phyloP scores from a whole-genome alignment of 2,888 invertebrate genomes.

The Drosophila lacicola region DNA sequence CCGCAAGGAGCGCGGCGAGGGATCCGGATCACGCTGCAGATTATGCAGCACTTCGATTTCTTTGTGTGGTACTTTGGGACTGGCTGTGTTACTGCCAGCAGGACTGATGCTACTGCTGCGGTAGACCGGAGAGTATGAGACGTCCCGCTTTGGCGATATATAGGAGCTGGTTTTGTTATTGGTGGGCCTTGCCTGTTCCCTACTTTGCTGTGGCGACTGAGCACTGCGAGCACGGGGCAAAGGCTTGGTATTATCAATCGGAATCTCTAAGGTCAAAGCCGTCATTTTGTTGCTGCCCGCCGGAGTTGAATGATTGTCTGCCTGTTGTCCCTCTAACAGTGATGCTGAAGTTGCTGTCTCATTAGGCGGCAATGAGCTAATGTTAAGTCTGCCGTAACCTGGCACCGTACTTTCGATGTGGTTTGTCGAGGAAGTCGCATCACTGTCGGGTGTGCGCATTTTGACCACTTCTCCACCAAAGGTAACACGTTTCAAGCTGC shows the following conservation, averaged over 20 bases:
- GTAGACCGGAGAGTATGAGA: conserved; percentile 71
- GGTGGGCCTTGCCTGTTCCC: background rate
- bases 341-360: background rate
- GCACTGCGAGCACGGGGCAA: conserved; percentile 44
- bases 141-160: conserved; percentile 51
- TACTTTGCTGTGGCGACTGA: conserved; percentile 29
- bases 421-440: conserved; percentile 86
- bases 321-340: background rate
- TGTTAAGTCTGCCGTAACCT: conserved; percentile 1
- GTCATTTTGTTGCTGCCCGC: conserved; percentile 55
- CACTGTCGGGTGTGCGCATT: conserved; percentile 93
- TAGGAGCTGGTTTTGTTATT: conserved; percentile 10
- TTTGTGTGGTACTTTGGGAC: conserved; percentile 86
- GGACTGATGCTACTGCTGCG: conserved; percentile 85
- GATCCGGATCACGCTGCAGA: conserved; percentile 89
- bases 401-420: conserved; percentile 27
- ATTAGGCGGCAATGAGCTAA: background rate
- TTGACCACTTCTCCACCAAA: conserved; percentile 95
- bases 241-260: conserved; percentile 84
- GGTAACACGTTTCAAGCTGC: conserved; percentile 90
- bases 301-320: background rate
- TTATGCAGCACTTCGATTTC: conserved; percentile 90
- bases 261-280: conserved; percentile 81
- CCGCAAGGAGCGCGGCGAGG: conserved; percentile 86
- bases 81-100: conserved; percentile 84